Base-by-base conservation (phyloP, 2,797 vertebrate genomes). In the Psittacula echo region DNA sequence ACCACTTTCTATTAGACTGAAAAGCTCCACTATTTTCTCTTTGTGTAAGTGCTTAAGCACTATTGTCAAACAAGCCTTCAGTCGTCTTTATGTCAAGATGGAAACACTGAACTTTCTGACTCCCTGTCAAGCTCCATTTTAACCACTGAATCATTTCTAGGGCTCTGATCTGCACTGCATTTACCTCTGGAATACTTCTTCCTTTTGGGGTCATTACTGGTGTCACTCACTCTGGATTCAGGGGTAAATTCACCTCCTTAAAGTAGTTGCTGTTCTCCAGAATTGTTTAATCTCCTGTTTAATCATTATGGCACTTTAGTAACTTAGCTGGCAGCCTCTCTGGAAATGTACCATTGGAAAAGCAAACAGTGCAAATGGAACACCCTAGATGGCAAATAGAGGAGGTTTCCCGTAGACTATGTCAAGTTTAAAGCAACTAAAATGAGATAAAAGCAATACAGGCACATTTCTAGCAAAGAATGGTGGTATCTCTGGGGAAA, bases 381-480 rank as follows among this genome's bases (percentile, higher is more conserved):
- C n/a, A 72, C 44, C 90, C 85, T 58, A 64, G 85, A 81, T 89
- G 74, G 93, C 88, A 95, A 92, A 90, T 0, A 85, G 37, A 90
- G 62, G 80, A 73, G n/a, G 93, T 79, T 17, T 29, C 85, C 74
- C 60, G 17, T 22, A 27, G 77, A 13, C 45, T 64, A 9, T 48
- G 47, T 34, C 74, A 90, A 90, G 83, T 84, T 93, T 89, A 87
- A 88, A 85, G 74, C 77, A 48, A 29, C 88, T 60, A 2, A 86
- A 93, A 76, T 87, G 86, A 93, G 80, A 87, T 76, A 47, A 56
- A 92, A 73, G 94, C 88, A 88, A 92, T 34, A 47, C 47, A 48
- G 77, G 71, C 75, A 85, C 71, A 76, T 92, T 95, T 95, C 90
- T 94, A 60, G 95, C 88, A 91, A 86, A 88, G 79, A 76, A n/a